These are phyloP conservation scores for Drosophila monieri DNA, from an alignment of 2,888 invertebrate species.

Conservation along the genomic window DNA sequence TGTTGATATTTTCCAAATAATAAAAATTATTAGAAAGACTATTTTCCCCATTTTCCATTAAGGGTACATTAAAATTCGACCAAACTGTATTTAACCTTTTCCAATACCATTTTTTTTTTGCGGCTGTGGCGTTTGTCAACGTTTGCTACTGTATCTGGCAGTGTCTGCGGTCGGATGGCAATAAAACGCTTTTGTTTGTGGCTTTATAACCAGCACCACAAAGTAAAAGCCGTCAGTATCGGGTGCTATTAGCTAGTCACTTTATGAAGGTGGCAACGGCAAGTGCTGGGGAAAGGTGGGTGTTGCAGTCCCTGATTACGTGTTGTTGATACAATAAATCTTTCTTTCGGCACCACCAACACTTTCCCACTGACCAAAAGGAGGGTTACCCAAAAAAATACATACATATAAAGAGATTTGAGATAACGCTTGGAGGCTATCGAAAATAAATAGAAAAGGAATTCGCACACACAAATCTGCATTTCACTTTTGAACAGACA, in stretches of 20 bases:
- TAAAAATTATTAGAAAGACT: not conserved
- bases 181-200: slow-evolving; percentile 68
- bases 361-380: slow-evolving; percentile 12
- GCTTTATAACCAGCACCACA: slow-evolving; percentile 48
- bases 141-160: slow-evolving; percentile 31
- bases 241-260: slow-evolving; percentile 59
- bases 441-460: slow-evolving; percentile 6
- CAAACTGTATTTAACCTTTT: not conserved
- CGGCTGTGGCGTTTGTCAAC: slow-evolving; percentile 36
- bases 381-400: not conserved
- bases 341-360: slow-evolving; percentile 19
- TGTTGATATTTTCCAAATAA: no score
- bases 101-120: slow-evolving; percentile 13
- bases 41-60: not conserved
- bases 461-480: slow-evolving; percentile 34
- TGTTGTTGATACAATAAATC: slow-evolving; percentile 36
- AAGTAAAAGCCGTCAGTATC: slow-evolving; percentile 40
- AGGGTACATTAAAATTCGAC: not conserved
- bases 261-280: slow-evolving; percentile 35
- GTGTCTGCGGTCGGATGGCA: slow-evolving; percentile 55
- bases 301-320: slow-evolving; percentile 33
- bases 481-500: slow-evolving; percentile 50
- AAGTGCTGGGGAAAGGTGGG: not conserved
- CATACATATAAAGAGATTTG: not conserved
- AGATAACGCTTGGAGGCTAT: slow-evolving; percentile 20